These are phyloP conservation scores for Leptinotarsa haldemani DNA, from an alignment of 2,888 invertebrate species.

Conservation along the genomic window DNA sequence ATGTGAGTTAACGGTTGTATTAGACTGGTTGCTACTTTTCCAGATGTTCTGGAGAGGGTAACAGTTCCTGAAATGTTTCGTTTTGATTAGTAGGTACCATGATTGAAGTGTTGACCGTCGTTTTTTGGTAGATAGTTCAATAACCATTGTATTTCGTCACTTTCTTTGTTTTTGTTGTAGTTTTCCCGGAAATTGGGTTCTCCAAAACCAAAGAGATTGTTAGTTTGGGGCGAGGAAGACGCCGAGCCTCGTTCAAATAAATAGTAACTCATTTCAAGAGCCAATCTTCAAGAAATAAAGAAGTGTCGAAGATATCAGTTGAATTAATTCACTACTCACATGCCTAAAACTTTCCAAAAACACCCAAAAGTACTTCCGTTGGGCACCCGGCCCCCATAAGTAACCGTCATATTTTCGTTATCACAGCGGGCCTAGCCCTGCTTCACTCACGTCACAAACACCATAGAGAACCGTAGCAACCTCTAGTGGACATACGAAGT, in stretches of 20 bases:
- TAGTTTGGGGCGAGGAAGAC: too few species aligned
- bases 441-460: constrained; percentile 43
- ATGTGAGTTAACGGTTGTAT: neutral
- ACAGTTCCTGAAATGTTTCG: too few species aligned
- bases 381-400: constrained; percentile 90
- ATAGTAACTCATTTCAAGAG: neutral
- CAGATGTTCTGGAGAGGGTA: too few species aligned
- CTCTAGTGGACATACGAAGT: constrained; percentile 36
- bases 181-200: too few species aligned
- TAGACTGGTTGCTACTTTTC: neutral
- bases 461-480: constrained; percentile 36
- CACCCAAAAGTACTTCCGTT: constrained; percentile 93
- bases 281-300: neutral
- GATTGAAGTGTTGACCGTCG: too few species aligned
- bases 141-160: neutral
- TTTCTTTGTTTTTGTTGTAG: neutral
- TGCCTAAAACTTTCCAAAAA: constrained; percentile 79
- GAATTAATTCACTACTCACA: constrained; percentile 52
- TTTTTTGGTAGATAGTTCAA: too few species aligned
- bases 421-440: constrained; percentile 44
- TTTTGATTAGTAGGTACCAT: too few species aligned
- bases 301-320: neutral
- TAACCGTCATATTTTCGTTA: constrained; percentile 78
- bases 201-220: too few species aligned
- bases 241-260: too few species aligned